Percentiles rank a stretch among this genome's conserved stretches.
phyloP scores from a whole-genome alignment of 2,797 vertebrate genomes.

The Leucoraja ocellata region DNA sequence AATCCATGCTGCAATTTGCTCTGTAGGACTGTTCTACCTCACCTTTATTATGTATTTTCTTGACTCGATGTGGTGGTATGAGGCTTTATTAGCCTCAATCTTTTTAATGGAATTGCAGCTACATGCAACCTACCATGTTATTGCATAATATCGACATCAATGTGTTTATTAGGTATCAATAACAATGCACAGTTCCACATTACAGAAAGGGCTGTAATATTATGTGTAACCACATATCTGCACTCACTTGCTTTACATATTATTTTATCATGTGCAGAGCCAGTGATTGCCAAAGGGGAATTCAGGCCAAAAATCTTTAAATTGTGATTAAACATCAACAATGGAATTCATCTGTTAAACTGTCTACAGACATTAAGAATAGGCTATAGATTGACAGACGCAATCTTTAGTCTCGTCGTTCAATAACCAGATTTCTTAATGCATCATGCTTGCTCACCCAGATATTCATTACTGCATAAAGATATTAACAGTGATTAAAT shows the following conservation, averaged over 20 bases:
- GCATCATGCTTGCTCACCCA: slow-evolving; percentile 4
- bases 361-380: background rate
- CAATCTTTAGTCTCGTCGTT: slow-evolving; percentile 17
- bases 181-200: background rate
- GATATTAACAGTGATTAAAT: slow-evolving; percentile 35
- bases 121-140: background rate
- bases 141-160: background rate
- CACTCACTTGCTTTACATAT: background rate
- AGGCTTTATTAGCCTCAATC: background rate
- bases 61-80: background rate
- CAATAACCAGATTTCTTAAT: slow-evolving; percentile 29
- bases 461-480: slow-evolving; percentile 32
- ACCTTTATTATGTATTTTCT: background rate
- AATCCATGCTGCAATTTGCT: background rate
- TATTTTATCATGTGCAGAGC: background rate
- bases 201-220: background rate
- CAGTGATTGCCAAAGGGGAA: slow-evolving; percentile 21
- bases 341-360: slow-evolving; percentile 30
- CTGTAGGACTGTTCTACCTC: background rate
- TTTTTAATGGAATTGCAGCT: background rate
- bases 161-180: background rate
- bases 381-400: background rate
- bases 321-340: slow-evolving; percentile 5
- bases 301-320: background rate
- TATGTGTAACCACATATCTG: background rate